These are phyloP conservation scores for Sciurus vulgaris DNA, from an alignment of 2,797 vertebrate species.

Conservation along the genomic window DNA sequence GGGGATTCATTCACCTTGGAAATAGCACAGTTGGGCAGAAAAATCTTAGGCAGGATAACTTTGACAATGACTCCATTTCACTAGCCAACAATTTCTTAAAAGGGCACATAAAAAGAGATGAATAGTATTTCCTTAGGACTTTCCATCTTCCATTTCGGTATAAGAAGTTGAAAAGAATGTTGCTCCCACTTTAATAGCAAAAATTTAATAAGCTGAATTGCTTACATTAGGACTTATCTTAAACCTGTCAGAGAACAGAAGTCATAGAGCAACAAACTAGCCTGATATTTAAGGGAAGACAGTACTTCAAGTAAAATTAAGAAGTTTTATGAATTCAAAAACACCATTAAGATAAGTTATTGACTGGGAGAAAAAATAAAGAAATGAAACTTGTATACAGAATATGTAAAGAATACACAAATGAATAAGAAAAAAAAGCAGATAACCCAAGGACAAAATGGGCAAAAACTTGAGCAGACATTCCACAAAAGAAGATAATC, in stretches of 20 bases:
- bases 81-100: conserved; percentile 16
- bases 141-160: background rate
- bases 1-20: background rate
- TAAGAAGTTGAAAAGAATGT: conserved; percentile 11
- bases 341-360: background rate
- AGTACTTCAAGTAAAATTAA: conserved; percentile 33
- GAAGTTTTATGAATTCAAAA: background rate
- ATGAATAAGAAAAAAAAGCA: background rate
- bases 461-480: background rate
- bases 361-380: background rate
- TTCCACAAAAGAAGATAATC: background rate
- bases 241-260: background rate
- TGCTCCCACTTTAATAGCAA: background rate
- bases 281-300: background rate
- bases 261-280: background rate
- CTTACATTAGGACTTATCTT: background rate
- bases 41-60: background rate
- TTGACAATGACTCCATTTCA: conserved; percentile 36
- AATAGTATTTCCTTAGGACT: background rate
- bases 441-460: background rate
- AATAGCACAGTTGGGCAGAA: background rate
- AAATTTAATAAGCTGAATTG: conserved; percentile 18
- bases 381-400: background rate
- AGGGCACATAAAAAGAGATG: conserved; percentile 36
- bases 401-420: background rate